Conservation (phyloP, 1,140 invertebrate species). For the Sinonovacula constricta region DNA sequence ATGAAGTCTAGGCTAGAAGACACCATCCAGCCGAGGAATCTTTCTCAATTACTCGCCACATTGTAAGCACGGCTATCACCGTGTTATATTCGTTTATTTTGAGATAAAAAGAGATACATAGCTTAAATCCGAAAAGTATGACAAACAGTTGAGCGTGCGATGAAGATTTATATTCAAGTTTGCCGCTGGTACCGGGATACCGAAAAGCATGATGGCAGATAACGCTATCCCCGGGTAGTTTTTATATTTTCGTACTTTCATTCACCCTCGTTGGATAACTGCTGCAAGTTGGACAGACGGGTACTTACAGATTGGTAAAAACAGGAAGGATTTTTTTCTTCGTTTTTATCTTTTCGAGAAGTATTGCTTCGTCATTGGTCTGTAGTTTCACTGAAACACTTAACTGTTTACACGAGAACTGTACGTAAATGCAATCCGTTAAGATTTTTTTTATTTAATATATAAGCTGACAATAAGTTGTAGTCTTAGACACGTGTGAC, state of each 20-base stretch:
- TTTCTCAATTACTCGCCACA: not conserved
- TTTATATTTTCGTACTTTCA: not conserved
- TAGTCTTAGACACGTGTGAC: too few relatives aligned
- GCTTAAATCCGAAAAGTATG: constrained; percentile 11
- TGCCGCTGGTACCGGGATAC: constrained; percentile 19
- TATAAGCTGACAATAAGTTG: too few relatives aligned
- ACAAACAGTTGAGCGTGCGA: constrained; percentile 25
- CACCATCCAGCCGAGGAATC: not conserved
- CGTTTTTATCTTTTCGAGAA: not conserved
- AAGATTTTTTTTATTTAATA: too few relatives aligned
- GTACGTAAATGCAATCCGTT: too few relatives aligned
- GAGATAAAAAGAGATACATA: constrained; percentile 35
- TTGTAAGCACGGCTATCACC: not conserved
- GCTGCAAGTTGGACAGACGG: not conserved
- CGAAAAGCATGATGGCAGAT: not conserved
- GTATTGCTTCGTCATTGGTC: too few relatives aligned
- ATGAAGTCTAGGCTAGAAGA: not conserved
- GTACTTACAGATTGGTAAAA: not conserved
- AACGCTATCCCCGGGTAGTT: not conserved
- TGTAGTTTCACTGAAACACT: not conserved
- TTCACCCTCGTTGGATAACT: not conserved
- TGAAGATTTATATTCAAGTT: constrained; percentile 43
- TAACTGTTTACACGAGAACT: too few relatives aligned
- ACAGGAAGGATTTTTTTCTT: not conserved
- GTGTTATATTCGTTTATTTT: constrained; percentile 15